Evolutionary conservation across 2,113 vertebrate species (phyloP).

Genomic region (Nibea coibor): DNA sequence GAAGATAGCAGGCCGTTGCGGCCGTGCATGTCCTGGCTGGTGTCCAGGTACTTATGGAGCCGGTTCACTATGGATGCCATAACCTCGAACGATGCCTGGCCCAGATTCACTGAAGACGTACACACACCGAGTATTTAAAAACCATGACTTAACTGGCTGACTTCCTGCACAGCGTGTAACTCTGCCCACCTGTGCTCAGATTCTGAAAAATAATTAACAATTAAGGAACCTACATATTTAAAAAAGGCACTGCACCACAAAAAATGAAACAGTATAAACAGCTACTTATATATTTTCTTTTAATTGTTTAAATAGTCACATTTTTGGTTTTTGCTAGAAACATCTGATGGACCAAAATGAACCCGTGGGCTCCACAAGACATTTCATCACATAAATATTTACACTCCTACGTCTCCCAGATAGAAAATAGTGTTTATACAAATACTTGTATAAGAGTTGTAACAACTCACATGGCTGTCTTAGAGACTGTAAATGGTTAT

Average conservation of each 20-base stretch:
- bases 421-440: neutral
- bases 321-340: no score
- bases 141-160: no score
- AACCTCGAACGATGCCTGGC: conserved; percentile 96
- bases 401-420: neutral
- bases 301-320: no score
- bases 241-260: neutral
- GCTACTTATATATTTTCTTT: no score
- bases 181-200: no score
- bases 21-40: conserved; percentile 96
- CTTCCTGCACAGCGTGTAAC: no score
- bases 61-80: conserved; percentile 98
- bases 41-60: conserved; percentile 96
- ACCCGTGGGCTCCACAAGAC: no score
- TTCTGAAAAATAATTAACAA: no score
- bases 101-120: conserved; percentile 91
- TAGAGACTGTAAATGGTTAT: no score
- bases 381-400: neutral
- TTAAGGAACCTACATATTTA: no score
- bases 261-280: neutral
- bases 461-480: neutral
- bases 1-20: conserved; percentile 97
- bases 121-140: neutral
- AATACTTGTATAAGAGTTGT: neutral
- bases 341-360: no score